These are phyloP conservation scores for Eueides isabella DNA, from an alignment of 1,140 invertebrate species.

Conservation along the genomic window DNA sequence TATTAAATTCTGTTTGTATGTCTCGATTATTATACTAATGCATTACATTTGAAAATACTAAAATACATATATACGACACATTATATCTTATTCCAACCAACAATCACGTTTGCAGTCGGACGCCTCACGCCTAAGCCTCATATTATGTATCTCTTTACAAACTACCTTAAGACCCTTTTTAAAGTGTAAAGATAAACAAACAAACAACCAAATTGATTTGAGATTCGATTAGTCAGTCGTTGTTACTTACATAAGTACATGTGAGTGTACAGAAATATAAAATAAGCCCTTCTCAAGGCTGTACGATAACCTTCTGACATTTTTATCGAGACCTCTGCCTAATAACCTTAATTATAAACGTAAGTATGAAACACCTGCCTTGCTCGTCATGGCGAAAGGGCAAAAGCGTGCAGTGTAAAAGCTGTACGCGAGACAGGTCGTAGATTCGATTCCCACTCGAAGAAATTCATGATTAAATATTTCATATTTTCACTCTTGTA, in stretches of 20 bases:
- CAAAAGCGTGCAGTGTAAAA: background rate
- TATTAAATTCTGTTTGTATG: too few species aligned
- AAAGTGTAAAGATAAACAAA: too few species aligned
- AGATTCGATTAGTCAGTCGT: background rate
- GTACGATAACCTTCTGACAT: background rate
- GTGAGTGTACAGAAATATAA: background rate
- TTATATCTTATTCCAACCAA: too few species aligned
- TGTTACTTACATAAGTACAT: background rate
- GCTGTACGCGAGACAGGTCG: too few species aligned
- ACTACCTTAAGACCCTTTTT: too few species aligned
- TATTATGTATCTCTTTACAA: too few species aligned
- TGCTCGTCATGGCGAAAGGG: background rate
- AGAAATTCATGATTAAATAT: background rate
- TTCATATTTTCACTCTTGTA: background rate
- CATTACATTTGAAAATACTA: too few species aligned
- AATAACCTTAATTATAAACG: background rate
- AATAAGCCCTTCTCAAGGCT: conserved; percentile 5
- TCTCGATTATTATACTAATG: too few species aligned
- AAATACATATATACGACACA: too few species aligned
- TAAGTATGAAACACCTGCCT: background rate
- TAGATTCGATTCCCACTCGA: background rate
- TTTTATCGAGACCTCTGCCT: background rate
- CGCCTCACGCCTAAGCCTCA: too few species aligned
- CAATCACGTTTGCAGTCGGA: too few species aligned
- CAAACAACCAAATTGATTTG: too few species aligned